phyloP scores from a whole-genome alignment of 2,797 vertebrate species.

The Capromys pilorides region DNA sequence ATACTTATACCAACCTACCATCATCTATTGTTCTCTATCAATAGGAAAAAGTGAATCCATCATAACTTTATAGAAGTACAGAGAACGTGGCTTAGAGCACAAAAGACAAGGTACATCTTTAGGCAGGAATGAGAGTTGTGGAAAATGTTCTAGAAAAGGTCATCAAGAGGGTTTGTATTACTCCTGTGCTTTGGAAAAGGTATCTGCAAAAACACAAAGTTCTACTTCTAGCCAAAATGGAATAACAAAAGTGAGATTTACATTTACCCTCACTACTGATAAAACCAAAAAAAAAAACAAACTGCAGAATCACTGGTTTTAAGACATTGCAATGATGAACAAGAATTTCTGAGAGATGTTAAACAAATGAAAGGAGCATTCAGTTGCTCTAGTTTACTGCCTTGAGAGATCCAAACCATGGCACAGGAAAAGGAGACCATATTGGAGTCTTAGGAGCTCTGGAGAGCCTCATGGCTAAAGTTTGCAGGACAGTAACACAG shows the following conservation, averaged over 20 bases:
- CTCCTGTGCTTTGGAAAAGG: background rate
- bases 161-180: background rate
- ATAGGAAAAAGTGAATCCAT: background rate
- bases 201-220: background rate
- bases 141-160: background rate
- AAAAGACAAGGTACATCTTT: conserved; percentile 5
- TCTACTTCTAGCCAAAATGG: background rate
- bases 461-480: background rate
- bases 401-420: background rate
- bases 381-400: background rate
- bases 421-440: background rate
- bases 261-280: background rate
- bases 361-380: background rate
- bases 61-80: background rate
- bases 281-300: background rate
- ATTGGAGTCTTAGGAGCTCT: background rate
- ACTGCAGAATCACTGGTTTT: background rate
- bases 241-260: background rate
- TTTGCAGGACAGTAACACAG: background rate
- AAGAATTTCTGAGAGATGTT: background rate
- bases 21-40: background rate
- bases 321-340: background rate
- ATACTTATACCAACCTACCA: background rate
- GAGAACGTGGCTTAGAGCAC: background rate
- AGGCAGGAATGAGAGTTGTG: background rate